Percentiles rank a stretch among this genome's conserved stretches.
These are phyloP conservation scores for Nomada lathburiana DNA, from an alignment of 2,888 invertebrate genomes.

Conservation along the genomic window DNA sequence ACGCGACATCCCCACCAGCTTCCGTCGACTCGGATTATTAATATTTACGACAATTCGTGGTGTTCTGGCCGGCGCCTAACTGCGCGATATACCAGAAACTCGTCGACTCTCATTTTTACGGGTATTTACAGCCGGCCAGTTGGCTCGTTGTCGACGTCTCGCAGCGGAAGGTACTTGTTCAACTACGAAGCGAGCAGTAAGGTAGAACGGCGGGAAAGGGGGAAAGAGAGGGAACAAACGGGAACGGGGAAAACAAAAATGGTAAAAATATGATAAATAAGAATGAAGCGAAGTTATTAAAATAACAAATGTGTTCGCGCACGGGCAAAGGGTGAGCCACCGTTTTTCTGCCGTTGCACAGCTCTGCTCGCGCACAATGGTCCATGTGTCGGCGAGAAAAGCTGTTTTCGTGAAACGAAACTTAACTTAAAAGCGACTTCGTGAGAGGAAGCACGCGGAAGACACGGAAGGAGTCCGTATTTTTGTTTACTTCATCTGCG, in stretches of 20 bases:
- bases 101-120: slow-evolving; percentile 70
- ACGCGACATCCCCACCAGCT: slow-evolving; percentile 55
- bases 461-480: too few relatives aligned
- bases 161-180: slow-evolving; percentile 46
- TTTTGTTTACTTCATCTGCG: too few relatives aligned
- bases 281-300: slow-evolving; percentile 63
- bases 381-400: slow-evolving; percentile 9
- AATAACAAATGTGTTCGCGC: slow-evolving; percentile 66
- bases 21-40: slow-evolving; percentile 70
- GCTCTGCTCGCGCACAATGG: slow-evolving; percentile 23
- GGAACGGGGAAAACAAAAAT: not conserved
- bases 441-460: not conserved
- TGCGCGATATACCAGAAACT: slow-evolving; percentile 68
- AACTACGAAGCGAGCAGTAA: slow-evolving; percentile 38
- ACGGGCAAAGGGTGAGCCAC: slow-evolving; percentile 10
- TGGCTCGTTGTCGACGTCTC: slow-evolving; percentile 61
- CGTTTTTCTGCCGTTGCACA: slow-evolving; percentile 32
- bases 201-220: not conserved
- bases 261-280: slow-evolving; percentile 62
- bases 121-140: slow-evolving; percentile 64
- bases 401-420: slow-evolving; percentile 19
- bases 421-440: not conserved
- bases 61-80: slow-evolving; percentile 64
- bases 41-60: slow-evolving; percentile 74
- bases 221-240: not conserved